Percentiles rank a stretch among this genome's conserved stretches.
Conservation (phyloP, 1,140 invertebrate genomes). For the Drosophila asahinai region DNA sequence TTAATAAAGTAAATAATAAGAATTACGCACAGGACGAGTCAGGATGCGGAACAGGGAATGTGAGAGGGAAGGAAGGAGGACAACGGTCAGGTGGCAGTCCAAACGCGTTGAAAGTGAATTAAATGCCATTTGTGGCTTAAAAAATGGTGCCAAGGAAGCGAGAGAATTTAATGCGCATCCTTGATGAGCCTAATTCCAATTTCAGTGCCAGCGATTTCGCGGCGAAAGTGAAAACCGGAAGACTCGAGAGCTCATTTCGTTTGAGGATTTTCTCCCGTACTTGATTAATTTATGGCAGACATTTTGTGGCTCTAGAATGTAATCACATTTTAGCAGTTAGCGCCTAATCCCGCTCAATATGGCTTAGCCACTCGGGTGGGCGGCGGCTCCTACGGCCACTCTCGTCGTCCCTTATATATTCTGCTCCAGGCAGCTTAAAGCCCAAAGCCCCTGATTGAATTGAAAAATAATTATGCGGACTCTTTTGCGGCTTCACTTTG, state of each 20-base stretch:
- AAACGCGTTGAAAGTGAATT: constrained; percentile 76
- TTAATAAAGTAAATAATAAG: constrained; percentile 84
- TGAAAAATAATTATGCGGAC: constrained; percentile 75
- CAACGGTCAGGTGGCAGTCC: constrained; percentile 43
- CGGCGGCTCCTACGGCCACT: constrained; percentile 23
- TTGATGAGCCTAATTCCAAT: constrained; percentile 16
- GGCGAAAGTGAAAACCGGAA: constrained; percentile 27
- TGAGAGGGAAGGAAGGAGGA: constrained; percentile 2
- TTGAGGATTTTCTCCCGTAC: constrained; percentile 31
- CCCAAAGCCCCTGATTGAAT: constrained; percentile 71
- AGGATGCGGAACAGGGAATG: neutral
- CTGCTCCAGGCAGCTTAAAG: constrained; percentile 26
- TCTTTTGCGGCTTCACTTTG: constrained; percentile 41
- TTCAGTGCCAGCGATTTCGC: constrained; percentile 1
- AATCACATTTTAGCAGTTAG: constrained; percentile 75
- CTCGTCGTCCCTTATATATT: constrained; percentile 11
- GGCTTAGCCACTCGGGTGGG: constrained; percentile 51
- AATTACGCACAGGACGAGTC: constrained; percentile 56
- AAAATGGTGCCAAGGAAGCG: constrained; percentile 37
- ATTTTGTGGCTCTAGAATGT: constrained; percentile 53
- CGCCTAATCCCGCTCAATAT: constrained; percentile 78
- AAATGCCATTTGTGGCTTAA: constrained; percentile 78
- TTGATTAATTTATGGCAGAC: constrained; percentile 78
- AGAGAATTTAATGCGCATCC: constrained; percentile 22
- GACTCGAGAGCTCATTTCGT: constrained; percentile 11